Percentiles rank a stretch among this genome's conserved stretches.
Conservation (phyloP, 2,888 invertebrate species). For the Xiphydria camelus region DNA sequence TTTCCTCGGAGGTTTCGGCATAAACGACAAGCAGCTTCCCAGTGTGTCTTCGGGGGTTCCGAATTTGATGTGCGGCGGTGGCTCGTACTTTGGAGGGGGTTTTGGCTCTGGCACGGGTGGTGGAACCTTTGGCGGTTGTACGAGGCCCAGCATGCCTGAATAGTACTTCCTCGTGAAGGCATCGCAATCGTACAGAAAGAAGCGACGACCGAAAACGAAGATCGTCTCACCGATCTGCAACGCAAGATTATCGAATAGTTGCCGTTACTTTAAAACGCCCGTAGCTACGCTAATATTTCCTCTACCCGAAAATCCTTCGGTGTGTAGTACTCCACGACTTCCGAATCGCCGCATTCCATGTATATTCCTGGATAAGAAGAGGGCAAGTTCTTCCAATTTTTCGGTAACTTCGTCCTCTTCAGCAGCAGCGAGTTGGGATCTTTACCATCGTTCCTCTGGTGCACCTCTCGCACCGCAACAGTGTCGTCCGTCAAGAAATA, state of each 20-base stretch:
- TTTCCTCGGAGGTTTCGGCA: constrained; percentile 74
- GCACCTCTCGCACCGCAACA: constrained; percentile 75
- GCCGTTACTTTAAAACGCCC: background rate
- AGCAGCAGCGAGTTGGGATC: constrained; percentile 77
- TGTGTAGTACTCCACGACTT: constrained; percentile 76
- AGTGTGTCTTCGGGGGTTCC: constrained; percentile 79
- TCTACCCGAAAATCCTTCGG: constrained; percentile 72
- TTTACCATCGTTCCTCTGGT: constrained; percentile 72
- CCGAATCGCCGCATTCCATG: constrained; percentile 71
- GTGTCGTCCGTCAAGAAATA: constrained; percentile 84
- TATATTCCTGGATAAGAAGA: constrained; percentile 69
- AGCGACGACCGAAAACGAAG: constrained; percentile 70
- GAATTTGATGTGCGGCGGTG: constrained; percentile 73
- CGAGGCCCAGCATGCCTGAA: constrained; percentile 61
- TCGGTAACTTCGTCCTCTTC: constrained; percentile 76
- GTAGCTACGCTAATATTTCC: background rate
- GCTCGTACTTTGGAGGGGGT: constrained; percentile 24
- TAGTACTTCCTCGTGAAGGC: constrained; percentile 79
- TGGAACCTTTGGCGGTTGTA: constrained; percentile 58
- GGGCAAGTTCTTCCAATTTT: constrained; percentile 69
- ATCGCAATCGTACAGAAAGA: constrained; percentile 80
- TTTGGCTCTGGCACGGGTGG: constrained; percentile 47
- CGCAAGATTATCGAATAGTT: background rate
- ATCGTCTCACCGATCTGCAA: constrained; percentile 72
- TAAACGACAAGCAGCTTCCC: constrained; percentile 70